phyloP scores from a whole-genome alignment of 92 coral and sea anemone genomes.

The Phenganax subtilis region DNA sequence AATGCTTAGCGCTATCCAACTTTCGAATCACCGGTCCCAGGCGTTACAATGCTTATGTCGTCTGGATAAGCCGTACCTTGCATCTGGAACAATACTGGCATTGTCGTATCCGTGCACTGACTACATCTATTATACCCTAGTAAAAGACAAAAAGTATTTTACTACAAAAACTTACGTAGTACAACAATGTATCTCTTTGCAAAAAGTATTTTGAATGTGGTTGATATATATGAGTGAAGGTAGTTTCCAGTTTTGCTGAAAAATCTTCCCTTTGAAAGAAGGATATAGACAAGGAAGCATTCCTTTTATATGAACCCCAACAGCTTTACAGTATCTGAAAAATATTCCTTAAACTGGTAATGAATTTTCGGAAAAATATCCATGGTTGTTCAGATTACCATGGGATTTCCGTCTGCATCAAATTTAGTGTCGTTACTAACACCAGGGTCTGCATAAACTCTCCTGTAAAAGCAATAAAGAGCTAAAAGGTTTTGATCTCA shows the following conservation, averaged over 20 bases:
- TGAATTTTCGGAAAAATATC: neutral
- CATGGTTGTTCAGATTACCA: slow-evolving; percentile 50
- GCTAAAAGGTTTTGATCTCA: neutral
- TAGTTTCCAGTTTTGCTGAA: too few relatives aligned
- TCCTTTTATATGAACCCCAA: too few relatives aligned
- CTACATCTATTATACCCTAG: slow-evolving; percentile 84
- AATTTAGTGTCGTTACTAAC: slow-evolving; percentile 57
- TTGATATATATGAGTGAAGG: too few relatives aligned
- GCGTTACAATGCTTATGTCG: neutral
- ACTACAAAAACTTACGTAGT: neutral
- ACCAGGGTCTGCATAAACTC: slow-evolving; percentile 82
- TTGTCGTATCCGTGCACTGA: slow-evolving; percentile 61
- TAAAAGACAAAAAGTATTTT: neutral
- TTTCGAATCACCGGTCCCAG: too few relatives aligned
- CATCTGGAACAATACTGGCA: slow-evolving; percentile 65
- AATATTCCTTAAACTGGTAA: too few relatives aligned
- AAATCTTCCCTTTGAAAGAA: too few relatives aligned
- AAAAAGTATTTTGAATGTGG: too few relatives aligned
- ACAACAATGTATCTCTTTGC: neutral
- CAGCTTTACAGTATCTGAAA: too few relatives aligned
- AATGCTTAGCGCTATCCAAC: too few relatives aligned
- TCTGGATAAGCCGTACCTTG: slow-evolving; percentile 50
- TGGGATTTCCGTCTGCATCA: slow-evolving; percentile 64
- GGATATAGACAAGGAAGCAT: too few relatives aligned
- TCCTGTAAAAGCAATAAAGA: slow-evolving; percentile 43